Evolutionary conservation across 2,888 invertebrate genomes (phyloP).

Genomic region (Drosophila dives): DNA sequence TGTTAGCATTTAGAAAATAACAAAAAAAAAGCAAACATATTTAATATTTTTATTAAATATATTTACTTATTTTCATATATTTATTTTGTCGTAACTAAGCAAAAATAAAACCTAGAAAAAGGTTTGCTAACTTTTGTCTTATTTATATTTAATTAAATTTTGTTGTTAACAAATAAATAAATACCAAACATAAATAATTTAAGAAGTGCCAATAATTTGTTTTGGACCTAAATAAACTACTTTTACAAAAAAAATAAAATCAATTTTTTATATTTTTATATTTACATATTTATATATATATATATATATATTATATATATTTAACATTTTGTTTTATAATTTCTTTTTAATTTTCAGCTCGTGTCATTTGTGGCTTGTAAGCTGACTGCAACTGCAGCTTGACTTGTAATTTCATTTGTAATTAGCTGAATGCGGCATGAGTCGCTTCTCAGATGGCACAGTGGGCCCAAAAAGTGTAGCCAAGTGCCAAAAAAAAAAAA

Average conservation of each 20-base stretch:
- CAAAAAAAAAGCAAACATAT: neutral
- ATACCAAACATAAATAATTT: neutral
- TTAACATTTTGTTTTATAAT: neutral
- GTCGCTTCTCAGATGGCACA: conserved; percentile 66
- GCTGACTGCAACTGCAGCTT: conserved; percentile 33
- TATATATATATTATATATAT: too few relatives aligned
- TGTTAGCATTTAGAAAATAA: neutral
- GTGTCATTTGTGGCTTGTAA: conserved; percentile 39
- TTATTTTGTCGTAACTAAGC: neutral
- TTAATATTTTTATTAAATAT: neutral
- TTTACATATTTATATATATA: too few relatives aligned
- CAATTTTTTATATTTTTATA: too few relatives aligned
- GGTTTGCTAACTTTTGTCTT: neutral
- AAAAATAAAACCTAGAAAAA: too few relatives aligned
- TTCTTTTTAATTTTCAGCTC: conserved; percentile 21
- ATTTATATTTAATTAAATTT: neutral
- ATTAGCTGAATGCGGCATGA: conserved; percentile 72
- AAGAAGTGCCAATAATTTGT: too few relatives aligned
- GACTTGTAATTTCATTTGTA: conserved; percentile 77
- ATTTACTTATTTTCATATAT: neutral
- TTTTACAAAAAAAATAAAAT: neutral
- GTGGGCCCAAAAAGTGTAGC: conserved; percentile 48
- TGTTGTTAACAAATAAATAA: neutral
- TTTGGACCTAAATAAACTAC: neutral
- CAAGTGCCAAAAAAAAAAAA: conserved; percentile 44